Conservation (phyloP, 2,888 invertebrate species). For the Eurytoma adleriae region DNA sequence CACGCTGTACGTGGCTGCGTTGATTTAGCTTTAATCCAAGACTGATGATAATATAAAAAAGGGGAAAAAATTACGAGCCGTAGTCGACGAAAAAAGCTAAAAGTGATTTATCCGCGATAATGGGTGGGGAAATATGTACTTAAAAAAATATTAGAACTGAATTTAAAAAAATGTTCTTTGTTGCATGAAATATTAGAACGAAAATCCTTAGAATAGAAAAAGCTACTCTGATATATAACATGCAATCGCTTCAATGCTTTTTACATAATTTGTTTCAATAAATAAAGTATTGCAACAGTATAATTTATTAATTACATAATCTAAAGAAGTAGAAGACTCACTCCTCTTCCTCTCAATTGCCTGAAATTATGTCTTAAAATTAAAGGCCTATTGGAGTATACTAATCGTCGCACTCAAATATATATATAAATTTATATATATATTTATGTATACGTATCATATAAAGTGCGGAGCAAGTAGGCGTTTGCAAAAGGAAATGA, state of each 20-base stretch:
- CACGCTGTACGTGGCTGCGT: slow-evolving; percentile 10
- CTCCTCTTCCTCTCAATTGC: slow-evolving; percentile 32
- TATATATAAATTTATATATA: background rate
- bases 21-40: slow-evolving; percentile 30
- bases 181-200: slow-evolving; percentile 29
- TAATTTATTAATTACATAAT: slow-evolving; percentile 55
- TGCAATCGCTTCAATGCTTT: slow-evolving; percentile 53
- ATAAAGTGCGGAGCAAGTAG: slow-evolving; percentile 48
- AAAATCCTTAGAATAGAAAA: slow-evolving; percentile 32
- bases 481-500: slow-evolving; percentile 31
- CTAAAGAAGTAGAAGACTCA: slow-evolving; percentile 47
- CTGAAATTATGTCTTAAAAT: slow-evolving; percentile 34
- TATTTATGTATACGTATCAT: slow-evolving; percentile 26
- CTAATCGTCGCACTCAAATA: slow-evolving; percentile 43
- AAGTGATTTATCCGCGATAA: slow-evolving; percentile 46
- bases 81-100: slow-evolving; percentile 41
- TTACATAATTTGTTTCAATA: slow-evolving; percentile 53
- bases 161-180: slow-evolving; percentile 48
- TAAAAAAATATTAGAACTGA: slow-evolving; percentile 35
- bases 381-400: slow-evolving; percentile 38
- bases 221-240: slow-evolving; percentile 32
- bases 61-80: slow-evolving; percentile 14
- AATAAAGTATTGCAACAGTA: slow-evolving; percentile 55
- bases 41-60: slow-evolving; percentile 37
- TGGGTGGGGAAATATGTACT: slow-evolving; percentile 27